A percentile compares a stretch with the other conserved stretches of the same genome.
phyloP scores from a whole-genome alignment of 2,797 vertebrate species.

The Hoplostethus atlanticus region DNA sequence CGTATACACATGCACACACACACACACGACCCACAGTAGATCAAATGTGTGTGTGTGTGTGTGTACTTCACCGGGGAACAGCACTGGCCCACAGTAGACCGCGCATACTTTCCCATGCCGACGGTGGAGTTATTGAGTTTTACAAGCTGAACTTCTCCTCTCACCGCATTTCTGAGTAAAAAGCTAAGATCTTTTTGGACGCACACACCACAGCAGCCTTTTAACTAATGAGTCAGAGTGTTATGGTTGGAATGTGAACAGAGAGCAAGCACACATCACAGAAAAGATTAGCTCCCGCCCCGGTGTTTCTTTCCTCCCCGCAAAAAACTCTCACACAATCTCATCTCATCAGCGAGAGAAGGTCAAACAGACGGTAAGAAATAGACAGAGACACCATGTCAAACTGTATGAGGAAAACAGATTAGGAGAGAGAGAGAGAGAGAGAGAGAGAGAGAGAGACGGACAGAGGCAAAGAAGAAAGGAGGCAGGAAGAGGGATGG shows the following conservation, averaged over 20 bases:
- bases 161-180: constrained; percentile 66
- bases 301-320: constrained; percentile 45
- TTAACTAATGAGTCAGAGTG: constrained; percentile 76
- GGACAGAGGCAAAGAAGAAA: too few relatives aligned
- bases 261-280: constrained; percentile 77
- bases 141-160: constrained; percentile 70
- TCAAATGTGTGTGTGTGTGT: background rate
- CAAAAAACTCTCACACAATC: constrained; percentile 56
- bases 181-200: constrained; percentile 65
- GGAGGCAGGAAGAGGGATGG: too few relatives aligned
- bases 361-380: constrained; percentile 61
- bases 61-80: background rate
- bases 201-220: constrained; percentile 66
- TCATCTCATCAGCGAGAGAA: constrained; percentile 58
- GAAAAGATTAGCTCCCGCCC: constrained; percentile 60
- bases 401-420: background rate
- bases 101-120: constrained; percentile 75
- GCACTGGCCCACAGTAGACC: constrained; percentile 38
- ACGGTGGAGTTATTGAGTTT: constrained; percentile 64
- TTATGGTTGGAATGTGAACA: constrained; percentile 81
- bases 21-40: background rate
- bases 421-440: background rate
- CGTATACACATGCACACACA: constrained; percentile 28
- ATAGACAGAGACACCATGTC: constrained; percentile 16
- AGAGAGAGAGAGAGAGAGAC: too few relatives aligned